These are phyloP conservation scores for Neoitamus cyanurus DNA, from an alignment of 2,888 invertebrate genomes.

Conservation along the genomic window DNA sequence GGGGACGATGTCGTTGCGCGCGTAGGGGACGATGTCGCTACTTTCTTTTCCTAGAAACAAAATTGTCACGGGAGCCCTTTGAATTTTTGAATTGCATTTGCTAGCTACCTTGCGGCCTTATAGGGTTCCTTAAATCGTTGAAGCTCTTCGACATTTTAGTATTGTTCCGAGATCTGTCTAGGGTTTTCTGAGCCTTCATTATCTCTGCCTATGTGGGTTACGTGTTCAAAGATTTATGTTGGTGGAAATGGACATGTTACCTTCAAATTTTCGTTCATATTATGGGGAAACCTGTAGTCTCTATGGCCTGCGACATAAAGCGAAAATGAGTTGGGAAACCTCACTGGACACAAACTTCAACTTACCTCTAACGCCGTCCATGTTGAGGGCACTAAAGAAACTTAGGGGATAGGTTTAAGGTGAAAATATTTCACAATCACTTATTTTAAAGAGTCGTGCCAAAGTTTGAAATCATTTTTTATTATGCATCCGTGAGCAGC, in stretches of 20 bases:
- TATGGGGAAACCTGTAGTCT: not conserved
- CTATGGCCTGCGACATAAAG: not conserved
- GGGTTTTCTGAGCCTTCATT: not conserved
- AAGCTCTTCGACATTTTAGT: not conserved
- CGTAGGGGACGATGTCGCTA: slow-evolving; percentile 56
- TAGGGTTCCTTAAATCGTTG: not conserved
- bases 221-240: no score
- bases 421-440: no score
- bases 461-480: no score
- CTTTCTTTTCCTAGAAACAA: slow-evolving; percentile 42
- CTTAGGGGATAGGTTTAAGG: not conserved
- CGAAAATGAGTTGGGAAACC: not conserved
- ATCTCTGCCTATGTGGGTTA: not conserved
- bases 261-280: not conserved
- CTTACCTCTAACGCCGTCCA: not conserved
- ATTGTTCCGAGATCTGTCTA: not conserved
- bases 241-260: not conserved
- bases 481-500: no score
- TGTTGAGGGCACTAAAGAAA: not conserved
- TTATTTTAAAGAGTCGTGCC: no score
- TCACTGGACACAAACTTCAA: not conserved
- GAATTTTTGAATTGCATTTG: not conserved
- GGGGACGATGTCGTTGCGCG: slow-evolving; percentile 54
- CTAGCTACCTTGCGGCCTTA: not conserved
- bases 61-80: not conserved